Evolutionary conservation across 1,140 invertebrate species (phyloP), one percentile per base, ranked within the genome.

Genomic region (Pseudomyrmex concolor): DNA sequence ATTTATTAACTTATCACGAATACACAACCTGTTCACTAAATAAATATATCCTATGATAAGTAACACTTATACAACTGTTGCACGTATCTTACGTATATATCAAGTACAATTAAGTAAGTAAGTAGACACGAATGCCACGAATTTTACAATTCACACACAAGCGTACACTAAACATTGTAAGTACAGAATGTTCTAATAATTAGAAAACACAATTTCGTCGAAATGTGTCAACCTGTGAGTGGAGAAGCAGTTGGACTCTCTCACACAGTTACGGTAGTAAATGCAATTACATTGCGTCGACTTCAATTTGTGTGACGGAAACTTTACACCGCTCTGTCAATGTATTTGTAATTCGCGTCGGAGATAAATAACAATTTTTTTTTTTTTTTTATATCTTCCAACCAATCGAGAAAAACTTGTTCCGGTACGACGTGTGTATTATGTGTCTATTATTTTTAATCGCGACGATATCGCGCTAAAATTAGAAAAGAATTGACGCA

Each of bases 281-380:
- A 60, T 77, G 17, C 5, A 77, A 67, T 77, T 67, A 77, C 57
- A 0, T 15, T 59, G 12, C 22, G n/a, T 80, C 50, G 4, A 51
- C 15, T 22, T 80, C 45, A 60, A 34, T 34, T 71, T 22, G 12
- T 22, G 12, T 8, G 59, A 57, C 43, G 34, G 34, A 10, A 57
- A 10, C 22, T 54, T 67, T 45, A 67, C 45, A 22, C 9, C 67
- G 57, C 67, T 25, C 34, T 5, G 48, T 19, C 50, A 7, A 0
- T 34, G 34, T 34, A 34, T 34, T 0, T 0, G 34, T 34, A 34
- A 34, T 34, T 34, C 34, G 5, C 34, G 34, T 34, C 34, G 34
- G 34, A 34, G 34, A 34, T 34, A 34, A 34, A 34, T 34, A 34
- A 5, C 34, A 34, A 7, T 34, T 34, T 34, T 7, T 0, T 34